Conservation (phyloP, 2,888 invertebrate species). For the Noctua fimbriata region DNA sequence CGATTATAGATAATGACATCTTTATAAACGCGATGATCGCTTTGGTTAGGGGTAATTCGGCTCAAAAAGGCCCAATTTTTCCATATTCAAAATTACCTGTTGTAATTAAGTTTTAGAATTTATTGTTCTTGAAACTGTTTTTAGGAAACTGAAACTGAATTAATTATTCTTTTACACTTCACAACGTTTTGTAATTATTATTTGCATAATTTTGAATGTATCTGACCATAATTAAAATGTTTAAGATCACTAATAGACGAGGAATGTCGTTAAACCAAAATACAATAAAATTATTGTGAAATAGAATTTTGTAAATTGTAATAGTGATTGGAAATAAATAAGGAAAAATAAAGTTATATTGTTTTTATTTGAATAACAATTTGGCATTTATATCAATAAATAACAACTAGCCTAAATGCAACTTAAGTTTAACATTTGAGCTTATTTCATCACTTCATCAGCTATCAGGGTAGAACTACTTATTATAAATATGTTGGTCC, state of each 20-base stretch:
- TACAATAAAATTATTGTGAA: constrained; percentile 42
- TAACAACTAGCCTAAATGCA: constrained; percentile 71
- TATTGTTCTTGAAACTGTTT: constrained; percentile 1
- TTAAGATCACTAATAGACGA: constrained; percentile 31
- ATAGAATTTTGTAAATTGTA: constrained; percentile 64
- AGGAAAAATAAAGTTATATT: constrained; percentile 61
- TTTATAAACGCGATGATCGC: too few relatives aligned
- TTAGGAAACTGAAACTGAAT: too few relatives aligned
- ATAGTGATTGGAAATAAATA: constrained; percentile 64
- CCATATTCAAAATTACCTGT: not conserved
- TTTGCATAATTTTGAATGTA: constrained; percentile 27
- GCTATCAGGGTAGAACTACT: not conserved
- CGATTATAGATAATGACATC: too few relatives aligned
- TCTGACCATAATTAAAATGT: constrained; percentile 5
- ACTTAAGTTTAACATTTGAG: constrained; percentile 6
- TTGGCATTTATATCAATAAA: constrained; percentile 72
- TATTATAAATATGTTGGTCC: not conserved
- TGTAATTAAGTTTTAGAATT: constrained; percentile 9
- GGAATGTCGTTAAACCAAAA: constrained; percentile 38
- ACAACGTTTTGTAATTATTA: constrained; percentile 41
- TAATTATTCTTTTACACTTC: constrained; percentile 17
- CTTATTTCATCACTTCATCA: constrained; percentile 38
- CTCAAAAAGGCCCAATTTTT: not conserved
- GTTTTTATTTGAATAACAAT: constrained; percentile 69
- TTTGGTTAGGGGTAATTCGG: too few relatives aligned